Evolutionary conservation across 2,113 vertebrate genomes (phyloP).

Genomic region (Phyllostomus discolor): DNA sequence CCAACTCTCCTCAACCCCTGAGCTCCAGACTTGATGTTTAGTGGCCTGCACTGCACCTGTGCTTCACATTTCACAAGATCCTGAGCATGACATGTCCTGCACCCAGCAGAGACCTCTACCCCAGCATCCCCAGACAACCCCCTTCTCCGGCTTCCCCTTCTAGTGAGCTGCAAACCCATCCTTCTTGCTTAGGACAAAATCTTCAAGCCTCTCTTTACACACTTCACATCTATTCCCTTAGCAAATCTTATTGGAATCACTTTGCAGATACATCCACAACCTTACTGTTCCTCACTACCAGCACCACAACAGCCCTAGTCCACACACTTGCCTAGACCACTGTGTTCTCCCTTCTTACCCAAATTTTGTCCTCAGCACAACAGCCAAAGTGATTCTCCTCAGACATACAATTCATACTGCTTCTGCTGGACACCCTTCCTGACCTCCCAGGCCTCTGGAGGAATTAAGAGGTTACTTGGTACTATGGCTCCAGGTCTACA

Average conservation of each 20-base stretch:
- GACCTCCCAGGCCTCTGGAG: background rate
- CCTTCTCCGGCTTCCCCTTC: no score
- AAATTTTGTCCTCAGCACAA: background rate
- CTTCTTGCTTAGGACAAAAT: background rate
- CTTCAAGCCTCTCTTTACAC: no score
- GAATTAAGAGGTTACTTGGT: no score
- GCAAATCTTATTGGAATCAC: background rate
- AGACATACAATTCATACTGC: rapidly evolving
- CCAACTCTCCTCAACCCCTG: rapidly evolving
- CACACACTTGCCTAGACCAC: background rate
- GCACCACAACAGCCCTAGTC: rapidly evolving
- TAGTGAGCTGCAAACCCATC: background rate
- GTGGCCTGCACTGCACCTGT: background rate
- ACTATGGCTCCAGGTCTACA: background rate
- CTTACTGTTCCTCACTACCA: background rate
- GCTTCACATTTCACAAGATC: background rate
- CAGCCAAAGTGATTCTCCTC: rapidly evolving
- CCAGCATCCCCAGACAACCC: background rate
- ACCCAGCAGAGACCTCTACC: background rate
- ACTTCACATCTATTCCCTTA: background rate
- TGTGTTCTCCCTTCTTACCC: background rate
- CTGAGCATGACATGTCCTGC: background rate
- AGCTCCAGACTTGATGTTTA: background rate
- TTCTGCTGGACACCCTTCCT: background rate
- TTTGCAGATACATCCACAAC: background rate